These are phyloP conservation scores for Drosophila murphyi DNA, from an alignment of 1,140 invertebrate genomes.

Conservation along the genomic window DNA sequence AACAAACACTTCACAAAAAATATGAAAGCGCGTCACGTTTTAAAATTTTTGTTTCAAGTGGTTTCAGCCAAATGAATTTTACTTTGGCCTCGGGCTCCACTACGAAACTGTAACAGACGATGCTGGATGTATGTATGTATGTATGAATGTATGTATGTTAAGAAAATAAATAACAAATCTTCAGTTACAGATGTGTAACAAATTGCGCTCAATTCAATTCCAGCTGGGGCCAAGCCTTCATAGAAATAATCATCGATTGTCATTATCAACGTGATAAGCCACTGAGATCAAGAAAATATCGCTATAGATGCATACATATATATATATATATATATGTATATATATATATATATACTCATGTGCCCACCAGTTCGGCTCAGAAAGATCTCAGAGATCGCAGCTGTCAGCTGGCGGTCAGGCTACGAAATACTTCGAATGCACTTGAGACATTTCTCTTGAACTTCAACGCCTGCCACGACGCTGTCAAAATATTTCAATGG, in stretches of 20 bases:
- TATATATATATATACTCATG: slow-evolving; percentile 2
- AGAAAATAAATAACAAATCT: slow-evolving; percentile 60
- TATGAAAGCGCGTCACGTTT: slow-evolving; percentile 68
- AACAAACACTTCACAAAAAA: slow-evolving; percentile 65
- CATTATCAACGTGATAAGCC: slow-evolving; percentile 80
- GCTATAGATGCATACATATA: not conserved
- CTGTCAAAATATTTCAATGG: slow-evolving; percentile 82
- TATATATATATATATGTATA: not conserved
- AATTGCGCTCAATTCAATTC: slow-evolving; percentile 37
- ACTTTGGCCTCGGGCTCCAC: slow-evolving; percentile 4
- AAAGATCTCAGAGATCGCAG: slow-evolving; percentile 37
- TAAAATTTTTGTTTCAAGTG: slow-evolving; percentile 56
- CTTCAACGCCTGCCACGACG: slow-evolving; percentile 77
- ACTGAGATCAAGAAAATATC: slow-evolving; percentile 29
- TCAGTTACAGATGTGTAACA: slow-evolving; percentile 31
- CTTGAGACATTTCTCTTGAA: slow-evolving; percentile 82
- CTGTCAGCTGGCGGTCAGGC: slow-evolving; percentile 67
- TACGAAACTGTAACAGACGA: slow-evolving; percentile 40
- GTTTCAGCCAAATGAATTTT: slow-evolving; percentile 37
- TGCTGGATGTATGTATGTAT: slow-evolving; percentile 29
- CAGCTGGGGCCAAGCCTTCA: slow-evolving; percentile 41
- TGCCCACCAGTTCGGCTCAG: slow-evolving; percentile 12
- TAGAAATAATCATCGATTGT: slow-evolving; percentile 45
- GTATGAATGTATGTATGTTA: slow-evolving; percentile 63
- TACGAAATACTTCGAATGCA: slow-evolving; percentile 76